Percentiles rank a stretch among this genome's conserved stretches.
Evolutionary conservation across 1,140 invertebrate genomes (phyloP).

Genomic region (Sycobia sp.): DNA sequence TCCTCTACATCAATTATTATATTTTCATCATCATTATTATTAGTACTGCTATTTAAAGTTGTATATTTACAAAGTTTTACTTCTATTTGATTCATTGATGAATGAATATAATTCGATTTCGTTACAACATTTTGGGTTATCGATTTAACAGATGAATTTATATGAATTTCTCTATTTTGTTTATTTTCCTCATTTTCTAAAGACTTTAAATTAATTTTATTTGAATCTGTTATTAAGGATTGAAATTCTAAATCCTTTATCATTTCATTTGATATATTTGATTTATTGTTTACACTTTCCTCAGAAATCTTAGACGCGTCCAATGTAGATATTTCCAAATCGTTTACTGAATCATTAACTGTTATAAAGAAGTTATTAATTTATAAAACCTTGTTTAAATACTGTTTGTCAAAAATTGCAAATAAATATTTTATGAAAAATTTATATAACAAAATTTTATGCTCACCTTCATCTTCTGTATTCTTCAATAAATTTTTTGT

Average conservation of each 20-base stretch:
- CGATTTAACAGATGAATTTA: neutral
- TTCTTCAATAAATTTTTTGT: neutral
- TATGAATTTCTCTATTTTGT: slow-evolving; percentile 2
- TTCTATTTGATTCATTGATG: neutral
- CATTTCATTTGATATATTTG: slow-evolving; percentile 16
- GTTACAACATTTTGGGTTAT: neutral
- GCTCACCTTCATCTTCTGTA: slow-evolving; percentile 12
- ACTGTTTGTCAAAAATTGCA: too few relatives aligned
- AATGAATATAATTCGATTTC: neutral
- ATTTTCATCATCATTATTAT: slow-evolving; percentile 15
- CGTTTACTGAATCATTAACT: slow-evolving; percentile 25
- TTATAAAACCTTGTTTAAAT: neutral
- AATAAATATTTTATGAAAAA: slow-evolving; percentile 2
- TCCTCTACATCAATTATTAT: slow-evolving; percentile 20
- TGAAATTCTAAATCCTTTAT: slow-evolving; percentile 34
- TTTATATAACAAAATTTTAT: slow-evolving; percentile 32
- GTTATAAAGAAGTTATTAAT: slow-evolving; percentile 27
- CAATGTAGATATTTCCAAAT: slow-evolving; percentile 3
- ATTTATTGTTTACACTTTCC: slow-evolving; percentile 21
- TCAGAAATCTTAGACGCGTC: slow-evolving; percentile 32
- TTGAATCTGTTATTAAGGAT: slow-evolving; percentile 39
- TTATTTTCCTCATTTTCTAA: slow-evolving; percentile 16
- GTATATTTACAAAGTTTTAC: neutral
- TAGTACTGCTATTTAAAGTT: neutral
- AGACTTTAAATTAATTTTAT: slow-evolving; percentile 5